These are phyloP conservation scores for Muschampia plurimacula DNA, from an alignment of 2,888 invertebrate genomes.

Conservation along the genomic window DNA sequence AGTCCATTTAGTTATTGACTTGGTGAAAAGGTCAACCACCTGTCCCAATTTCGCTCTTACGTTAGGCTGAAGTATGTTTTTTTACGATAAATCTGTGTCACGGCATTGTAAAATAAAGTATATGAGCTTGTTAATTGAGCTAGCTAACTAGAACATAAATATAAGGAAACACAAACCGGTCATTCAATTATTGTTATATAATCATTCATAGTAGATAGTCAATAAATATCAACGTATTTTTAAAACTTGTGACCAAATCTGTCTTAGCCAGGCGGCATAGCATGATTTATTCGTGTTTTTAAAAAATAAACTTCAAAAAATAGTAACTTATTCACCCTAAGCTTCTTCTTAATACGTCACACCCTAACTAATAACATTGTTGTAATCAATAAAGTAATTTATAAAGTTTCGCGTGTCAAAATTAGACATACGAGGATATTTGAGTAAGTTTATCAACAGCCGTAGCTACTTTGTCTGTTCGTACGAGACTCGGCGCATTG, in stretches of 20 bases:
- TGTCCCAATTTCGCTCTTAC: slow-evolving; percentile 1
- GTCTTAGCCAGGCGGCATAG: too few relatives aligned
- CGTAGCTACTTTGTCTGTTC: slow-evolving; percentile 71
- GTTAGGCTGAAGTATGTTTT: neutral
- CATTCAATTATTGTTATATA: too few relatives aligned
- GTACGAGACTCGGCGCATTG: slow-evolving; percentile 58
- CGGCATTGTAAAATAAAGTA: neutral
- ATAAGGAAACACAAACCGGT: neutral
- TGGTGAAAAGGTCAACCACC: slow-evolving; percentile 21
- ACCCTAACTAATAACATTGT: neutral
- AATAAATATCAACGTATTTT: too few relatives aligned
- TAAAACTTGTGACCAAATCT: too few relatives aligned
- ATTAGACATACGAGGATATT: slow-evolving; percentile 66
- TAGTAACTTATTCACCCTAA: neutral
- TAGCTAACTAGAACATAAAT: neutral
- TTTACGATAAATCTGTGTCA: slow-evolving; percentile 7
- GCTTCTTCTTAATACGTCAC: neutral
- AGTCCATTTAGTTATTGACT: slow-evolving; percentile 60
- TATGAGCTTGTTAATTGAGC: neutral
- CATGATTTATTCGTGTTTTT: neutral
- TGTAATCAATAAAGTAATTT: slow-evolving; percentile 54
- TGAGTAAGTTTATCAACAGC: slow-evolving; percentile 72
- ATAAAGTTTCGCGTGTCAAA: slow-evolving; percentile 68
- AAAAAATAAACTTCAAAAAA: neutral
- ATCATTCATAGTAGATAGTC: too few relatives aligned